phyloP scores from a whole-genome alignment of 1,140 invertebrate genomes.

The Drosophila saltans region DNA sequence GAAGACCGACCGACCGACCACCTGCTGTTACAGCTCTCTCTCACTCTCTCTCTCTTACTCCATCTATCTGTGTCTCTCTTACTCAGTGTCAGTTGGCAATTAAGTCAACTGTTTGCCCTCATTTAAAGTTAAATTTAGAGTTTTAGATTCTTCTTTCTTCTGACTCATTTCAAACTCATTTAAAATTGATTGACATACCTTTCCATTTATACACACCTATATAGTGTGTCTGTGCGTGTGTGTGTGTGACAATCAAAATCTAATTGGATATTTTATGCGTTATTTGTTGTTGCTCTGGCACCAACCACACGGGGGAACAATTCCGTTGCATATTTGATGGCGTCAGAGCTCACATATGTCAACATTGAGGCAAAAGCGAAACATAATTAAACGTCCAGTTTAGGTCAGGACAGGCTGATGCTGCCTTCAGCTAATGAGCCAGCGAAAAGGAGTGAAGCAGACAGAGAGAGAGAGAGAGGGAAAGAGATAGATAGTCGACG shows the following conservation, averaged over 20 bases:
- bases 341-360: constrained; percentile 57
- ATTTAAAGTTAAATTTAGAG: constrained; percentile 14
- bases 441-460: background rate
- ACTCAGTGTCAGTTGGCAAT: constrained; percentile 66
- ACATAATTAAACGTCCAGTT: constrained; percentile 75
- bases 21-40: constrained; percentile 28
- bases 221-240: constrained; percentile 25
- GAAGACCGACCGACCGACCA: constrained; percentile 18
- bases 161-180: constrained; percentile 72
- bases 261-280: constrained; percentile 77
- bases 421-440: constrained; percentile 55
- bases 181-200: constrained; percentile 75
- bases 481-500: background rate
- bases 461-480: background rate
- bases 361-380: constrained; percentile 43
- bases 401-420: constrained; percentile 33
- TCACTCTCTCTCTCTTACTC: background rate
- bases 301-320: constrained; percentile 54
- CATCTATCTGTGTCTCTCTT: constrained; percentile 14
- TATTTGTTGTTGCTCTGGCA: constrained; percentile 31
- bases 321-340: constrained; percentile 77
- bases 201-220: background rate
- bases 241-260: constrained; percentile 45
- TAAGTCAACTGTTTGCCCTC: constrained; percentile 35
- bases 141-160: constrained; percentile 2